Percentiles rank a stretch among this genome's conserved stretches.
Conservation (phyloP, 2,113 vertebrate genomes). For the Egretta garzetta region DNA sequence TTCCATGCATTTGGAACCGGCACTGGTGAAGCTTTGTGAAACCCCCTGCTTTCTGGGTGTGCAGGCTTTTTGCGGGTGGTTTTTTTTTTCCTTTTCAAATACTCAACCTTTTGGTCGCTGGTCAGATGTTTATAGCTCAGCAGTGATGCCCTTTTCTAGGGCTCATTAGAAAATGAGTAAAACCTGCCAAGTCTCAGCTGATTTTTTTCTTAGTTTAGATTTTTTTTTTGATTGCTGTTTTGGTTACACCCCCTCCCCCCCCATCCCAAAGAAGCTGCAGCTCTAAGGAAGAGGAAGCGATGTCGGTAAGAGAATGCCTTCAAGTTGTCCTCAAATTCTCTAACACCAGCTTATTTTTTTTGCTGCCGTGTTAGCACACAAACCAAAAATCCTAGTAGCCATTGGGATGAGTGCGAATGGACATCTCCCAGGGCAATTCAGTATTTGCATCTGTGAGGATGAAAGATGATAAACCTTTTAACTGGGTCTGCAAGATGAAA, state of each 20-base stretch:
- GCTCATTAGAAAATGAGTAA: background rate
- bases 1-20: background rate
- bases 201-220: background rate
- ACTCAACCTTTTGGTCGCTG: background rate
- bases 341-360: background rate
- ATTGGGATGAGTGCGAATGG: background rate
- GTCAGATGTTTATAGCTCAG: background rate
- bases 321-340: background rate
- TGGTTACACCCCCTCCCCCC: background rate
- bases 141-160: background rate
- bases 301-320: background rate
- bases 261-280: background rate
- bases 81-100: background rate
- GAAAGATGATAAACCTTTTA: background rate
- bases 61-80: background rate
- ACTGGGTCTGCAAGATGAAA: background rate
- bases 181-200: background rate
- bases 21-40: background rate
- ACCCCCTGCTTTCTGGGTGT: background rate
- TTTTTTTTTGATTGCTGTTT: background rate
- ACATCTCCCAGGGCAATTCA: background rate
- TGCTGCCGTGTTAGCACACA: background rate
- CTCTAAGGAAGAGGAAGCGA: constrained; percentile 25
- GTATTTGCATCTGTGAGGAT: background rate
- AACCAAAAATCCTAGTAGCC: background rate